Conservation (phyloP, 2,888 invertebrate genomes). For the Erynnis tages region DNA sequence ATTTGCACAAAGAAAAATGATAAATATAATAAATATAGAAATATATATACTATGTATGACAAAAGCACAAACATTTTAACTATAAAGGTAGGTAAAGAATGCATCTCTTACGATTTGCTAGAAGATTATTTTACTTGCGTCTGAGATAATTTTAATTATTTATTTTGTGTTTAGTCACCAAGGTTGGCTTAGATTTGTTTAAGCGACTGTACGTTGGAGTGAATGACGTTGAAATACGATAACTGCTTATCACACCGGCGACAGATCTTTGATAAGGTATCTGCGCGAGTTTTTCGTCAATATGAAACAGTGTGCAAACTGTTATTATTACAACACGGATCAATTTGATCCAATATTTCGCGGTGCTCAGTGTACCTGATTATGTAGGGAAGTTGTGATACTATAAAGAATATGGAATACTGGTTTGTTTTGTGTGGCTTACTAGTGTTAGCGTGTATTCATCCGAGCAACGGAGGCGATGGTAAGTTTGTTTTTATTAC, state of each 20-base stretch:
- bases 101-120: too few relatives aligned
- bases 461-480: slow-evolving; percentile 38
- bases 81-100: too few relatives aligned
- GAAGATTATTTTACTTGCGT: neutral
- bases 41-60: too few relatives aligned
- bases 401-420: slow-evolving; percentile 45
- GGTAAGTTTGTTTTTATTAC: slow-evolving; percentile 32
- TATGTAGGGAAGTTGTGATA: slow-evolving; percentile 31
- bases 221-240: slow-evolving; percentile 18
- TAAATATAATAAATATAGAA: too few relatives aligned
- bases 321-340: slow-evolving; percentile 17
- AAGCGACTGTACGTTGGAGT: neutral
- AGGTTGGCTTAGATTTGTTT: slow-evolving; percentile 16
- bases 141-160: slow-evolving; percentile 21
- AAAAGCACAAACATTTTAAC: too few relatives aligned
- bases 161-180: slow-evolving; percentile 10
- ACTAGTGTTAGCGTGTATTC: slow-evolving; percentile 46
- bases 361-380: slow-evolving; percentile 6
- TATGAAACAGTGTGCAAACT: slow-evolving; percentile 16
- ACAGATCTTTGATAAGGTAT: slow-evolving; percentile 67
- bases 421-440: slow-evolving; percentile 46
- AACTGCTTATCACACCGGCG: slow-evolving; percentile 38
- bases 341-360: neutral
- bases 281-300: slow-evolving; percentile 47
- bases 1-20: neutral